Evolutionary conservation across 2,888 invertebrate genomes (phyloP).

Genomic region (Sthenelais limicola): DNA sequence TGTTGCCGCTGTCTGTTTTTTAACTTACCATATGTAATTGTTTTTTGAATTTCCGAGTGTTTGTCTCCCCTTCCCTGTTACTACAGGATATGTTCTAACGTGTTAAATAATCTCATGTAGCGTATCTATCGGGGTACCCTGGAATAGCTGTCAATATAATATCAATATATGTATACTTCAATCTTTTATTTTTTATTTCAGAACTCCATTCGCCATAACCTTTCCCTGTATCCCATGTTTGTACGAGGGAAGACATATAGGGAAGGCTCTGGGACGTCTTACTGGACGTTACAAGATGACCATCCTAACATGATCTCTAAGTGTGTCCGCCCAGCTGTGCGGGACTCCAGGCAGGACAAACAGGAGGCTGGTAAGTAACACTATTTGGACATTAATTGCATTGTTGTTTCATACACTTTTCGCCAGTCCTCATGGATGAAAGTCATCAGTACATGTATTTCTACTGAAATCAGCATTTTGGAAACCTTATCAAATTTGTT

Average conservation of each 20-base stretch:
- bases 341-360: background rate
- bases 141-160: too few species aligned
- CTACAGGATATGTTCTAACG: background rate
- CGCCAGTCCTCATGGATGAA: too few species aligned
- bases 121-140: too few species aligned
- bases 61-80: background rate
- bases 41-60: background rate
- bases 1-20: background rate
- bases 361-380: too few species aligned
- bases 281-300: slow-evolving; percentile 50
- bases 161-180: background rate
- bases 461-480: too few species aligned
- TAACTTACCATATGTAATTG: background rate
- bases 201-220: slow-evolving; percentile 55
- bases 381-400: too few species aligned
- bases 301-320: slow-evolving; percentile 1
- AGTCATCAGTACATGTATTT: too few species aligned
- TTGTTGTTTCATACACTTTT: too few species aligned
- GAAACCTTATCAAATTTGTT: too few species aligned
- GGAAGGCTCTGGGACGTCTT: slow-evolving; percentile 45
- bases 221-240: slow-evolving; percentile 54
- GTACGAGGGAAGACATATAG: slow-evolving; percentile 48
- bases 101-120: too few species aligned
- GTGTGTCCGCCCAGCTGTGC: background rate
- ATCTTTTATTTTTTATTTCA: slow-evolving; percentile 38